Percentiles rank a stretch among this genome's conserved stretches.
Conservation (phyloP, 2,113 vertebrate species). For the Hemicordylus capensis region DNA sequence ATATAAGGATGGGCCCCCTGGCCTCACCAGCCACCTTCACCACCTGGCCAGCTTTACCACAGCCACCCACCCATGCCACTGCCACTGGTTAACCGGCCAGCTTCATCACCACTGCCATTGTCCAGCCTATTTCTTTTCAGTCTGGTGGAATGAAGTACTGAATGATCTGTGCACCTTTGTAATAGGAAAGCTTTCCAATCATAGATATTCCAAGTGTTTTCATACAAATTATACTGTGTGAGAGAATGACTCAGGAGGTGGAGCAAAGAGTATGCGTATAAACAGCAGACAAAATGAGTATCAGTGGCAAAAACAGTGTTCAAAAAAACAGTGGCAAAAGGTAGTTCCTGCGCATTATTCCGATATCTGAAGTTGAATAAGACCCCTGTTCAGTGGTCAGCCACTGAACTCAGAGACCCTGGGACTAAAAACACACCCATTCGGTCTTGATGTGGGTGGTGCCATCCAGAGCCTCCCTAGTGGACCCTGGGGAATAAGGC, state of each 20-base stretch:
- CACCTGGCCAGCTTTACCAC: too few relatives aligned
- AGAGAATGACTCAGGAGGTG: not conserved
- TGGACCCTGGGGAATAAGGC: too few relatives aligned
- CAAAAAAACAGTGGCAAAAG: slow-evolving; percentile 17
- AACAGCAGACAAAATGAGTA: not conserved
- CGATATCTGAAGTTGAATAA: not conserved
- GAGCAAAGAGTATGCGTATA: not conserved
- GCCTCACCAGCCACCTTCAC: too few relatives aligned
- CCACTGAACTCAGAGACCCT: too few relatives aligned
- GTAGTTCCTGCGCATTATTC: not conserved
- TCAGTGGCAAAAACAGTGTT: slow-evolving; percentile 29
- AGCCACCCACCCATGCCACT: too few relatives aligned
- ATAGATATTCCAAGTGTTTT: not conserved
- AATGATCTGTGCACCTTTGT: not conserved
- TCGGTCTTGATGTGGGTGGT: too few relatives aligned
- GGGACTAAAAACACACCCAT: too few relatives aligned
- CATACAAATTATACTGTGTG: not conserved
- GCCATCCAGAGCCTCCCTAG: too few relatives aligned
- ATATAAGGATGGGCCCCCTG: too few relatives aligned
- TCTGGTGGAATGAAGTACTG: not conserved
- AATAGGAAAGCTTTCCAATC: not conserved
- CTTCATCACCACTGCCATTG: not conserved
- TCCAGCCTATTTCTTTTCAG: slow-evolving; percentile 36
- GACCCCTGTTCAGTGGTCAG: too few relatives aligned
- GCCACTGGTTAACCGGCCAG: too few relatives aligned